A percentile compares a stretch with the other conserved stretches of the same genome.
These are phyloP conservation scores for Martes martes DNA, from an alignment of 2,113 vertebrate species.

Conservation along the genomic window DNA sequence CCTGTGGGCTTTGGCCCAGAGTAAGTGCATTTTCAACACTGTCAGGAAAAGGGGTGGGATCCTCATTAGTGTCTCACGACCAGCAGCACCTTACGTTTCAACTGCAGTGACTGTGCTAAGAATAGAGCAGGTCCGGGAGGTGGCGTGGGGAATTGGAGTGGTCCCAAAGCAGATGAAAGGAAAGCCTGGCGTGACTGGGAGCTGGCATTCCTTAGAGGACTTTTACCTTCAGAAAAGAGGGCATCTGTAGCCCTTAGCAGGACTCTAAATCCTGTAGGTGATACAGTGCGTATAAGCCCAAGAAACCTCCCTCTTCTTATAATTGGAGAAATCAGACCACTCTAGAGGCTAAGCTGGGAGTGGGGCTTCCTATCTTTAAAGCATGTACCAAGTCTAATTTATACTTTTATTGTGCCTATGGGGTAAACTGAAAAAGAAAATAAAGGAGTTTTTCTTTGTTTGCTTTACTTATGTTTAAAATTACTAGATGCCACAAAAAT, in stretches of 20 bases:
- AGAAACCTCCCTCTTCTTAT: not conserved
- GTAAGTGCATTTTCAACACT: not conserved
- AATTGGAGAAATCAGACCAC: not conserved
- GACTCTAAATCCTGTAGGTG: not conserved
- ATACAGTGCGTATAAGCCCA: accelerated
- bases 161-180: constrained; percentile 11
- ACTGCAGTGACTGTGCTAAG: constrained; percentile 27
- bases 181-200: not conserved
- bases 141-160: not conserved
- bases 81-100: constrained; percentile 39
- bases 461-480: constrained; percentile 28
- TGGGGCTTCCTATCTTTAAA: not conserved
- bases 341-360: not conserved
- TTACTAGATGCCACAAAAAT: constrained; percentile 12
- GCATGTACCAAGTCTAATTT: not conserved
- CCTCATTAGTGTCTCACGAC: not conserved
- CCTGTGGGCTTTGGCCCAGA: not conserved
- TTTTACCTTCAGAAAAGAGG: constrained; percentile 7
- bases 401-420: not conserved
- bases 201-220: constrained; percentile 19
- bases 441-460: not conserved
- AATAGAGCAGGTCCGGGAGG: constrained; percentile 56
- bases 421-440: constrained; percentile 18
- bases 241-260: not conserved
- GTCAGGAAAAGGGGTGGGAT: not conserved